Conservation (phyloP, 2,888 invertebrate species). For the Taenaris catops region DNA sequence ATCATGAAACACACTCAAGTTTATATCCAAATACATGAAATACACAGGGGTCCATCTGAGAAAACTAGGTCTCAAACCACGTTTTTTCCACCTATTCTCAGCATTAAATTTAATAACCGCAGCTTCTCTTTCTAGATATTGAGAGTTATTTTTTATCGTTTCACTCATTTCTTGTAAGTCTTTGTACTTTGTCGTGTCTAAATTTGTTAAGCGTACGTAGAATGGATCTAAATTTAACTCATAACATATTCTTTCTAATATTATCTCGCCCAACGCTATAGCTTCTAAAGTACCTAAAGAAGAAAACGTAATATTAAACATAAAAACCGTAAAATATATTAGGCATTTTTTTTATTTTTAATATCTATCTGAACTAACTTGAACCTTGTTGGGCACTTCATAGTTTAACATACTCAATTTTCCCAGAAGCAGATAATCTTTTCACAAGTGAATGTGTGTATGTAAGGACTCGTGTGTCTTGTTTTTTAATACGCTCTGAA, state of each 20-base stretch:
- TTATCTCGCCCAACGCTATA: slow-evolving; percentile 79
- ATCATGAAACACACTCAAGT: slow-evolving; percentile 82
- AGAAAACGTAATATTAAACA: no score
- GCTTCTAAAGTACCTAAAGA: slow-evolving; percentile 81
- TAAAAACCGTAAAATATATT: no score
- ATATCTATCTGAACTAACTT: no score
- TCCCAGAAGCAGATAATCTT: no score
- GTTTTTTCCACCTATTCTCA: slow-evolving; percentile 88
- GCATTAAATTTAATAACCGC: slow-evolving; percentile 79
- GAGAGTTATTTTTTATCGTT: slow-evolving; percentile 51
- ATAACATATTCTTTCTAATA: slow-evolving; percentile 83
- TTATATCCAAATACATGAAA: slow-evolving; percentile 75
- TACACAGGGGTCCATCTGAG: slow-evolving; percentile 82
- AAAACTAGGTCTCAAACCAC: slow-evolving; percentile 83
- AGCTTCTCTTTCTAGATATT: slow-evolving; percentile 65
- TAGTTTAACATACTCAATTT: no score
- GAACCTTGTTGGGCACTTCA: no score
- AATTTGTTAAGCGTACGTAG: slow-evolving; percentile 59
- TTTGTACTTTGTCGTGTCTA: slow-evolving; percentile 63
- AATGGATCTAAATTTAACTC: slow-evolving; percentile 76
- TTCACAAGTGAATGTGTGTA: no score
- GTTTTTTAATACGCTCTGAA: no score
- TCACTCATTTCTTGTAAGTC: slow-evolving; percentile 56
- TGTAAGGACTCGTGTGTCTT: no score
- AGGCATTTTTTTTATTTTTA: no score